Percentiles rank a stretch among this genome's conserved stretches.
phyloP scores from a whole-genome alignment of 2,113 vertebrate species.

The Esox niger region DNA sequence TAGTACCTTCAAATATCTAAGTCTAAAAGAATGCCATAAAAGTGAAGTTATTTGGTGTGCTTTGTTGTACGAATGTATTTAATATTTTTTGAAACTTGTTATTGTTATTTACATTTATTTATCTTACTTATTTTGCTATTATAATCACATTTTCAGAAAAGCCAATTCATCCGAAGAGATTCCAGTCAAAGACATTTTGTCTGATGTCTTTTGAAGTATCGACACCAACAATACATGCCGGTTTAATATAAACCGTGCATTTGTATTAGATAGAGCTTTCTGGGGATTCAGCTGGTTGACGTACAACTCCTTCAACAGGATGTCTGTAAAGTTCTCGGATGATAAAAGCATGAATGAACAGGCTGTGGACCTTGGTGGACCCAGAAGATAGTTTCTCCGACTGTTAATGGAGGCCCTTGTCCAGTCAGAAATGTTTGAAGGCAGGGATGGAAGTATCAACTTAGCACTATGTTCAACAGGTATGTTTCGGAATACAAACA shows the following conservation, averaged over 20 bases:
- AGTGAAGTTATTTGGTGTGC: too few relatives aligned
- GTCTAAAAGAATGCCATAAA: too few relatives aligned
- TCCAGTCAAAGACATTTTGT: neutral
- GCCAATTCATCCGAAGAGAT: neutral
- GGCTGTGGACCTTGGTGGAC: constrained; percentile 12
- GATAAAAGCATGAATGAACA: neutral
- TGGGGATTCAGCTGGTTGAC: neutral
- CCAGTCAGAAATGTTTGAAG: constrained; percentile 7
- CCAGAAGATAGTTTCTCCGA: neutral
- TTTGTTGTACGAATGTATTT: too few relatives aligned
- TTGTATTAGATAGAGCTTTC: constrained; percentile 8
- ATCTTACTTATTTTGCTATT: too few relatives aligned
- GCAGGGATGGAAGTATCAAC: neutral
- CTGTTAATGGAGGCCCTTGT: constrained; percentile 3
- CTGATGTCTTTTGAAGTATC: neutral
- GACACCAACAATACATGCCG: neutral
- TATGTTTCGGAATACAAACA: too few relatives aligned
- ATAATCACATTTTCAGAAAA: too few relatives aligned
- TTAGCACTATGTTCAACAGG: too few relatives aligned
- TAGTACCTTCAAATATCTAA: too few relatives aligned
- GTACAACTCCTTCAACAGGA: neutral
- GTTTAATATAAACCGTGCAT: constrained; percentile 3
- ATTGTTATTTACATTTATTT: too few relatives aligned
- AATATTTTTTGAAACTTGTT: too few relatives aligned
- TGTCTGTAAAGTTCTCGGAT: constrained; percentile 12